Evolutionary conservation across 2,888 invertebrate genomes (phyloP).

Genomic region (Orchesella flavescens): DNA sequence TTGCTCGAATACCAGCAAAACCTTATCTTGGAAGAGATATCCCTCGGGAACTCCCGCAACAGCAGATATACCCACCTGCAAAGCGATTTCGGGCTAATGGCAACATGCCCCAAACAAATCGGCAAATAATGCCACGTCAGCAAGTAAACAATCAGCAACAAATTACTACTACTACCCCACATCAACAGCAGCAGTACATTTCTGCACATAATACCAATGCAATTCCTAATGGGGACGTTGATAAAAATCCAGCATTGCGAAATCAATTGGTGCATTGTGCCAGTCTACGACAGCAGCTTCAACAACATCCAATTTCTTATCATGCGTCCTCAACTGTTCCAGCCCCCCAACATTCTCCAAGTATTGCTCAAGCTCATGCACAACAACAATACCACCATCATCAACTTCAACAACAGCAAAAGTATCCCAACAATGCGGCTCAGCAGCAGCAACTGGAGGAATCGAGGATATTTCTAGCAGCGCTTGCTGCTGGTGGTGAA

Average conservation of each 20-base stretch:
- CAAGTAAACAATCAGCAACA: slow-evolving; percentile 11
- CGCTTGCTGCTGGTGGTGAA: slow-evolving; percentile 18
- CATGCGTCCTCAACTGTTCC: background rate
- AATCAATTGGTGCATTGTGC: too few relatives aligned
- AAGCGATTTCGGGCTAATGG: slow-evolving; percentile 35
- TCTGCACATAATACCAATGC: background rate
- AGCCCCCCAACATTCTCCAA: slow-evolving; percentile 29
- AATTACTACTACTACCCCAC: background rate
- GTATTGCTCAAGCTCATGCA: background rate
- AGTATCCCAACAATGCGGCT: background rate
- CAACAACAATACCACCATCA: slow-evolving; percentile 8
- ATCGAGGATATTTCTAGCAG: slow-evolving; percentile 40
- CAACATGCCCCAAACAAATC: background rate
- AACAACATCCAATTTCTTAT: too few relatives aligned
- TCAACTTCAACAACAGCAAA: background rate
- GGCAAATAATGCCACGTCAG: background rate
- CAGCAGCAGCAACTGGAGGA: slow-evolving; percentile 39
- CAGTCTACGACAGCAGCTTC: too few relatives aligned
- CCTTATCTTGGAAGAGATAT: slow-evolving; percentile 30
- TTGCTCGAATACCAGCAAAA: slow-evolving; percentile 50
- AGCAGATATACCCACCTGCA: slow-evolving; percentile 31
- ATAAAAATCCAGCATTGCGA: too few relatives aligned
- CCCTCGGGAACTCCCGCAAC: slow-evolving; percentile 20
- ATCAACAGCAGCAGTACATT: background rate
- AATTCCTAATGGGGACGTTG: too few relatives aligned